Base-by-base conservation (phyloP, 2,113 vertebrate genomes). In the Alligator sinensis region DNA sequence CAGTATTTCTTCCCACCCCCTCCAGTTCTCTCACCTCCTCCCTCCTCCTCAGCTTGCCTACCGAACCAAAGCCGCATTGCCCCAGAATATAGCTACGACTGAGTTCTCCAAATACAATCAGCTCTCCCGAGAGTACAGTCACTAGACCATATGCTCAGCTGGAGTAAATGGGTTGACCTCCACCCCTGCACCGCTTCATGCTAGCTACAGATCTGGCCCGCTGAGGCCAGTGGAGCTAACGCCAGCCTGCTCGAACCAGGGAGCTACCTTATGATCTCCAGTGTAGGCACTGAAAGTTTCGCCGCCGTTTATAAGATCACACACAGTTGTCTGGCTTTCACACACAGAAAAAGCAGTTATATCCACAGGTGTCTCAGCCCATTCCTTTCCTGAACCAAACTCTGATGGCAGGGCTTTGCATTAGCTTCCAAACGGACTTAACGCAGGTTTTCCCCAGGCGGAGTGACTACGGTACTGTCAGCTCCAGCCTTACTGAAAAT, bases 361-460 rank as follows among this genome's bases (percentile, higher is more conserved):
- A 27, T 57, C 60, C 14, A 22, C 22, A 8, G 57, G 21, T 4
- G 12, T 16, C 9, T 6, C 30, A 64, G 19, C 82, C 64, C 19
- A 15, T 25, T 28, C 27, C 1, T 19, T 58, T 11, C 64, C 76
- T 5, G 24, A 63, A 24, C 62, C 74, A 34, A 9, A 1, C 8
- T 2, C 19, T 22, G 4, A 61, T 2, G 22, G 13, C 59, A 81
- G 60, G 3, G 2, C 22, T 34, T 66, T 9, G 10, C 18, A 28
- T 57, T 11, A 59, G 8, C 30, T 16, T 34, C 13, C 27, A 17
- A 38, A 13, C 58, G 47, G 3, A 24, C 62, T 27, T 54, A 68
- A 12, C 15, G n/a, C 30, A 2, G 1, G 61, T 22, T 19, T 58
- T 59, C 25, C 34, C 27, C 59, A 30, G 1, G 0, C 9, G 30